A percentile compares a stretch with the other conserved stretches of the same genome.
phyloP scores from a whole-genome alignment of 2,113 vertebrate genomes.

The Oriolus oriolus region DNA sequence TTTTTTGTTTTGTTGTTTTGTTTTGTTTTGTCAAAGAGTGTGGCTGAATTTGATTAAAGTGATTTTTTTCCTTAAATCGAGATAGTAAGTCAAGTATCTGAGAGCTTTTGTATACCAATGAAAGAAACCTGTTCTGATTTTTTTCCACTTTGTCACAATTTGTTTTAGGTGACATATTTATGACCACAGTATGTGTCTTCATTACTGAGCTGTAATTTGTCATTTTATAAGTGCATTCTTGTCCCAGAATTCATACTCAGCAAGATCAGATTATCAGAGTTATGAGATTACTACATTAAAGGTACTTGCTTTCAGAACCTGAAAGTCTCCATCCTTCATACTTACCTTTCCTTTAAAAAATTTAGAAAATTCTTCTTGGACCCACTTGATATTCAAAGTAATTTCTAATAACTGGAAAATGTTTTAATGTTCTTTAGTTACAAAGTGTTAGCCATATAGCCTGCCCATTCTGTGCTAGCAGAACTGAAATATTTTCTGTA shows the following conservation, averaged over 20 bases:
- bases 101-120: neutral
- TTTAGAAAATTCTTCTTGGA: neutral
- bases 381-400: neutral
- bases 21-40: neutral
- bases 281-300: neutral
- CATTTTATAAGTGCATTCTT: neutral
- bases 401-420: neutral
- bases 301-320: neutral
- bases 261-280: neutral
- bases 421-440: neutral
- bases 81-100: neutral
- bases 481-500: neutral
- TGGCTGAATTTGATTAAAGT: neutral
- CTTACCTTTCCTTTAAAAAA: neutral
- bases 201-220: neutral
- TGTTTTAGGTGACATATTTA: neutral
- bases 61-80: neutral
- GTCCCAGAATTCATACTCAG: neutral
- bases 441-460: neutral
- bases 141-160: neutral
- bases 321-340: neutral
- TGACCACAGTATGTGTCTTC: neutral
- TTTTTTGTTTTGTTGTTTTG: neutral
- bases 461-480: neutral
- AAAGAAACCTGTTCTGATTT: neutral